Evolutionary conservation across 2,797 vertebrate genomes (phyloP).

Genomic region (Macropus fuliginosus): DNA sequence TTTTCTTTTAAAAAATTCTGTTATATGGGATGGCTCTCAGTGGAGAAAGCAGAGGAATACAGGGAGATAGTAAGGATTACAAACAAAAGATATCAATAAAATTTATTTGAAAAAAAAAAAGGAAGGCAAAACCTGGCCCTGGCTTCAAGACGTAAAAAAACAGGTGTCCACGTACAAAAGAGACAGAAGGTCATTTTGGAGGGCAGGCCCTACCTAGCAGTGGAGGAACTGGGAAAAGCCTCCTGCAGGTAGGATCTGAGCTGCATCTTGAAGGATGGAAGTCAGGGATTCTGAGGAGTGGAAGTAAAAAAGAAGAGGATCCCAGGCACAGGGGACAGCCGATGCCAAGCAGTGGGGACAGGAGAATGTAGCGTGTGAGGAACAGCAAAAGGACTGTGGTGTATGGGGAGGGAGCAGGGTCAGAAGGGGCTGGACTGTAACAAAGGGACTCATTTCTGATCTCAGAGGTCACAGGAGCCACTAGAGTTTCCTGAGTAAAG

Average conservation of each 20-base stretch:
- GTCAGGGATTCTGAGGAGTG: not conserved
- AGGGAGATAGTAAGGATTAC: not conserved
- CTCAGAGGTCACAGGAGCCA: too few species aligned
- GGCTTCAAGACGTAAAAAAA: not conserved
- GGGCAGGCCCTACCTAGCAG: not conserved
- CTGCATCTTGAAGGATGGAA: not conserved
- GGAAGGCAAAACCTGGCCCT: not conserved
- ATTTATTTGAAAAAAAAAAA: not conserved
- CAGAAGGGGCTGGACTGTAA: not conserved
- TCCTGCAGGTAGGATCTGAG: not conserved
- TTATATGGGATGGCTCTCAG: not conserved
- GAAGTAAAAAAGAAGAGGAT: not conserved
- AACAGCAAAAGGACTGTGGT: not conserved
- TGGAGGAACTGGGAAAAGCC: not conserved
- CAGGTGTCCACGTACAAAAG: not conserved
- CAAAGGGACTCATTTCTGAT: not conserved
- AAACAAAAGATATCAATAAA: not conserved
- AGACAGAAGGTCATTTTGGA: not conserved
- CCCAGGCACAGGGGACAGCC: not conserved
- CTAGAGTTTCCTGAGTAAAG: not conserved
- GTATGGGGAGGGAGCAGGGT: not conserved
- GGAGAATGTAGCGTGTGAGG: not conserved
- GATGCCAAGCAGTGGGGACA: not conserved
- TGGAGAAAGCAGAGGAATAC: not conserved
- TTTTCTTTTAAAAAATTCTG: not conserved